Base-by-base conservation (phyloP, 2,888 invertebrate species). In the Pediacus dermestoides region DNA sequence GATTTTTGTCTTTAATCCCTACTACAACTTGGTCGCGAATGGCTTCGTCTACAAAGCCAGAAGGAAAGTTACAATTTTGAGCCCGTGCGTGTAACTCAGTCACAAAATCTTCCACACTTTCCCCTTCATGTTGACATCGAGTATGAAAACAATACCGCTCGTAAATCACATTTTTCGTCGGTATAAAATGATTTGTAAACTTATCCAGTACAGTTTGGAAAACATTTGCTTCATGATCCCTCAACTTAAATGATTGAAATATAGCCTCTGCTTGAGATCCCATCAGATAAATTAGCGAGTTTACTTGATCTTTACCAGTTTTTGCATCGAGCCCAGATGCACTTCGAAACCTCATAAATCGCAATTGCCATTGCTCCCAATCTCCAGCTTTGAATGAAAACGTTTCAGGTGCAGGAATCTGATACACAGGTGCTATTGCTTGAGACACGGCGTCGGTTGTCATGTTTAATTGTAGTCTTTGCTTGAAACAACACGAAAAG, bases 1-100 rank as follows among this genome's bases (percentile, higher is more conserved):
- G 21, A 8, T 1, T 16, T 31, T 35, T 35, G 18, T 46, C 43
- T 8, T 7, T 11, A 7, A 46, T 37, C 1, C 43, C 46, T 6
- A 41, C 37, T 15, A 46, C 46, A 8, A 46, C 23, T 28, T 40
- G 39, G 28, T 46, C 34, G 14, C 39, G 23, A 16, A 45, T 39
- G n/a, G 35, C 38, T 34, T 42, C 34, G 9, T 38, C 18, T 18
- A 30, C 6, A 27, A 40, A 42, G 3, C 21, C 30, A 4, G 18
- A 30, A 8, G 38, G 34, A 22, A 42, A 42, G 13, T 30, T 23
- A 33, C 40, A 44, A 18, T 32, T 34, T 26, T 37, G 27, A 11
- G 44, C 40, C 15, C 28, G n/a, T 13, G 22, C 10, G 23, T 43
- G 39, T 11, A 39, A 26, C 7, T 27, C 38, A 14, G 44, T 40